Evolutionary conservation across 2,888 invertebrate genomes (phyloP).

Genomic region (Arrhopalites spinosus): DNA sequence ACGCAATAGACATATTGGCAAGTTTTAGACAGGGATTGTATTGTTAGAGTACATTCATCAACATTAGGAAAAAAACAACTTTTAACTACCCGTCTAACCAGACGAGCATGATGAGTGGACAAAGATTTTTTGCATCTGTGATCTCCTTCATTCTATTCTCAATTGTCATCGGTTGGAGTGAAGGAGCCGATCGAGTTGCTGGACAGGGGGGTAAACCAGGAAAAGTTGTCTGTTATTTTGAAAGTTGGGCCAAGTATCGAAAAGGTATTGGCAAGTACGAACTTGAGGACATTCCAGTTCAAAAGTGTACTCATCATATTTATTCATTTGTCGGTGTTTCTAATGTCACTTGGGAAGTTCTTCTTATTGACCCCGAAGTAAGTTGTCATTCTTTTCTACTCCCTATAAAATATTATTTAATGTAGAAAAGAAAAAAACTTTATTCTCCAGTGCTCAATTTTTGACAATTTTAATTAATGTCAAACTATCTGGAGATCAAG

Average conservation of each 20-base stretch:
- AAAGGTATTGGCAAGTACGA: constrained; percentile 80
- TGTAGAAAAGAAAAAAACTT: background rate
- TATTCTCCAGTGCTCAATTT: background rate
- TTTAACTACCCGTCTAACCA: too few species aligned
- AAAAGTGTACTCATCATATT: constrained; percentile 82
- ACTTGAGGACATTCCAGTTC: constrained; percentile 81
- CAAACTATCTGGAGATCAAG: too few species aligned
- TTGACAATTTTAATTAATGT: constrained; percentile 6
- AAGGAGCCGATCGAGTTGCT: constrained; percentile 30
- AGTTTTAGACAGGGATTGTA: too few species aligned
- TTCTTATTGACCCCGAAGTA: constrained; percentile 81
- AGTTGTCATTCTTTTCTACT: constrained; percentile 44
- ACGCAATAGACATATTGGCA: too few species aligned
- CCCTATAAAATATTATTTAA: background rate
- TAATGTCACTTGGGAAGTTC: constrained; percentile 75
- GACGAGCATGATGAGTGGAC: background rate
- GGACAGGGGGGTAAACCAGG: constrained; percentile 50
- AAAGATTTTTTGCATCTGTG: background rate
- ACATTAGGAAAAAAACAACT: too few species aligned
- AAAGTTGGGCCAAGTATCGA: constrained; percentile 84
- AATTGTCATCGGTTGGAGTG: background rate
- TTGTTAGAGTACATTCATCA: too few species aligned
- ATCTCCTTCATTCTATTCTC: constrained; percentile 10
- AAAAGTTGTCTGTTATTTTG: constrained; percentile 66
- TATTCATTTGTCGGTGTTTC: constrained; percentile 88